Percentiles rank a stretch among this genome's conserved stretches.
Conservation (phyloP, 1,140 invertebrate species). For the Drosophila chauvacae region DNA sequence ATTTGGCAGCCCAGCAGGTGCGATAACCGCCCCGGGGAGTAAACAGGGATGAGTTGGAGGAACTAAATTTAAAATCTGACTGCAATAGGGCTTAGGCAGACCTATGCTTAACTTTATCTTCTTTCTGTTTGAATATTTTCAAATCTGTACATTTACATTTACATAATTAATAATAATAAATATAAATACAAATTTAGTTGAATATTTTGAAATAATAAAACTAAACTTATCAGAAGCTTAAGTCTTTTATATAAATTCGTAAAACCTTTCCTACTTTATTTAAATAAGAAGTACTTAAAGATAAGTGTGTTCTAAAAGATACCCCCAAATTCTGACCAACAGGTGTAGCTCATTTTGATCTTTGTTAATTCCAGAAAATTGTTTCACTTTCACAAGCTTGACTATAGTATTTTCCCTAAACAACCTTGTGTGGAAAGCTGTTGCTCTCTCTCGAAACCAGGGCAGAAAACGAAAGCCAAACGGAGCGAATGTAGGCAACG, state of each 20-base stretch:
- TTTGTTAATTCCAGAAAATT: neutral
- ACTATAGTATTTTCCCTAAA: neutral
- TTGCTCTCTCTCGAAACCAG: conserved; percentile 9
- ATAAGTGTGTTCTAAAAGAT: neutral
- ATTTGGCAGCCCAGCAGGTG: conserved; percentile 63
- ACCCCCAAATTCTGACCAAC: neutral
- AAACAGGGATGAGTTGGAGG: neutral
- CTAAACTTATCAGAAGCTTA: neutral
- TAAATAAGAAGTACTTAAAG: neutral
- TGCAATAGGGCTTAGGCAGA: neutral
- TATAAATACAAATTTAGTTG: neutral
- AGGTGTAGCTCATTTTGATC: neutral
- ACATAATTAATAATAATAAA: neutral
- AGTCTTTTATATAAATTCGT: neutral
- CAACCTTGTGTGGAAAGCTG: conserved; percentile 15
- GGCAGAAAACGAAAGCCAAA: conserved; percentile 34
- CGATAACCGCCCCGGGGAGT: conserved; percentile 39
- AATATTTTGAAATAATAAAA: neutral
- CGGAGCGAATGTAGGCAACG: conserved; percentile 24
- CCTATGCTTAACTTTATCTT: neutral
- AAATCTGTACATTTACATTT: neutral
- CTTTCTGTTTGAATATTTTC: neutral
- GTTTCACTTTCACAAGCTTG: neutral
- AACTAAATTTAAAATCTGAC: neutral
- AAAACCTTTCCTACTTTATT: neutral